Evolutionary conservation across 2,797 vertebrate genomes (phyloP), one percentile per base, ranked within the genome.

Genomic region (Serranus cabrilla): DNA sequence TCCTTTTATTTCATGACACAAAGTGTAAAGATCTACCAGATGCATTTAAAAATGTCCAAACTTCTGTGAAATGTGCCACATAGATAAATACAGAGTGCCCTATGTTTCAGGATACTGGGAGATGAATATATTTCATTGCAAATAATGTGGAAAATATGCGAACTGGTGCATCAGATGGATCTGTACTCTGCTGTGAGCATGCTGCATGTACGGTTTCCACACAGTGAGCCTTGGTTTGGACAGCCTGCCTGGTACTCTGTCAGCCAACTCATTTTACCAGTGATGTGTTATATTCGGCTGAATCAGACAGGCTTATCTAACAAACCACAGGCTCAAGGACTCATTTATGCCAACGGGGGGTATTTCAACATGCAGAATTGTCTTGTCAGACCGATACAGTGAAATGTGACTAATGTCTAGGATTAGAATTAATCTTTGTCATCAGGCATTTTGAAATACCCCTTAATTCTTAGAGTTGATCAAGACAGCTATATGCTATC

Each of bases 281-380:
- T 52, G 23, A 16, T 72, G 43, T 64, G 56, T 60, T 66, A 39
- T 40, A 12, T 76, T 64, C 77, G 58, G 52, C 71, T 81, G 34
- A 72, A 71, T 40, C 68, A 57, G 52, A 70, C 71, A 72, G 83
- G 69, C 67, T 52, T 73, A 78, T 79, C 66, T 43, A 39, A 85
- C 81, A 81, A 85, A 86, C 83, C 84, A 77, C 63, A 80, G 85
- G 73, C 73, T 84, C 57, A 52, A 65, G 27, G 37, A 75, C 78
- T 91, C 64, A 14, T 69, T 40, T 62, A 45, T 71, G 64, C 51
- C 47, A 50, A n/a, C 7, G 6, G 1, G 17, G 55, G 82, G 71
- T 78, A 74, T 90, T 91, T 91, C 88, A 90, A 87, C 76, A 89
- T 84, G 89, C 81, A 47, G 52, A 65, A 60, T 58, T 76, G 43